These are phyloP conservation scores for Mionectes macconnelli DNA, from an alignment of 2,113 vertebrate genomes.

Conservation along the genomic window DNA sequence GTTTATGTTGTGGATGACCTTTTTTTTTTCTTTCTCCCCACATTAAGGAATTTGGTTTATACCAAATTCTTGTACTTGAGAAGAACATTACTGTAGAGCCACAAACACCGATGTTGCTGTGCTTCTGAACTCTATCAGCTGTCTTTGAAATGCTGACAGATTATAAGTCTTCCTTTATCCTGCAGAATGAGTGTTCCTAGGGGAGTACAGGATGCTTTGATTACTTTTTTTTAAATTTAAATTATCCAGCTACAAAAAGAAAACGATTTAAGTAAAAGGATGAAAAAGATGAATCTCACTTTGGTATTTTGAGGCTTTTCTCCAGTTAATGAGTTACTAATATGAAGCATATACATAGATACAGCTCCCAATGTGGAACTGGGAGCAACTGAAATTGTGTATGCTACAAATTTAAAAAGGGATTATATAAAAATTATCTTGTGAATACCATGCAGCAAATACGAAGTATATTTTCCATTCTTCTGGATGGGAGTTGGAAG, in stretches of 20 bases:
- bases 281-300: neutral
- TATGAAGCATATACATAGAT: neutral
- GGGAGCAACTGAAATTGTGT: neutral
- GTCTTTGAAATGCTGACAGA: neutral
- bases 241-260: neutral
- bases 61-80: constrained; percentile 33
- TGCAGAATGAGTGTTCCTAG: neutral
- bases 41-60: neutral
- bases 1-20: neutral
- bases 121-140: neutral
- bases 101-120: neutral
- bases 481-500: neutral
- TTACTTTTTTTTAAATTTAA: neutral
- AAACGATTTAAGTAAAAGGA: neutral
- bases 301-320: neutral
- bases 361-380: neutral
- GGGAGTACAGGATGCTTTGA: neutral
- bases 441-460: neutral
- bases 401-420: neutral
- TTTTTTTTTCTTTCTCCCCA: neutral
- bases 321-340: neutral
- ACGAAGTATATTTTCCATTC: neutral
- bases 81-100: neutral
- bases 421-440: neutral
- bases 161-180: constrained; percentile 33